Base-by-base conservation (phyloP, 2,888 invertebrate genomes). In the Plagodis pulveraria region DNA sequence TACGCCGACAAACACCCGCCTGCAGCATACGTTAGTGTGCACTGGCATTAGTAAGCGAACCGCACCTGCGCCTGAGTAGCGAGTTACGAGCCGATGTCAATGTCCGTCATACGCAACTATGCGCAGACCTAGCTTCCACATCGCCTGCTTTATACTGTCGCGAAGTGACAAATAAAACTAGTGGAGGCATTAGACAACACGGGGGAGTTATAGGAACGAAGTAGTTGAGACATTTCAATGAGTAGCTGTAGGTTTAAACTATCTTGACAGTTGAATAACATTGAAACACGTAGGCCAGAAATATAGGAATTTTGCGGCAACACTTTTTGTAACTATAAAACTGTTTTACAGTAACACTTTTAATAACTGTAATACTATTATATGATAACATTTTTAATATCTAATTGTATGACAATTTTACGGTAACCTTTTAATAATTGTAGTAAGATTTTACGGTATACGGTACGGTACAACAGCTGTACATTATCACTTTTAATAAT, bases 31-130 rank as follows among this genome's bases (percentile, higher is more conserved):
- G 33, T 12, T 47, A 35, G 47, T 12, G 58, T 34, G 40, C 36
- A 46, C 45, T 35, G 78, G 77, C 74, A 80, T 80, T 81, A 81
- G 78, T 77, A 73, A 73, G 67, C 68, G 70, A 74, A 73, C 76
- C 78, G 74, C 89, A 89, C 87, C 89, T 89, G 89, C 83, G 80
- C 87, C 88, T 87, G 89, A 83, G 80, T 71, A 73, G 77, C 75
- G 68, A 67, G 72, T 69, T 71, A 79, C 67, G 42, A 45, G 34
- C 72, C 67, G 84, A 86, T 86, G 91, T 91, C 91, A 91, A 89
- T 86, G 91, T 74, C 91, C 91, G 89, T 91, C 89, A 88, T 87
- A 84, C 83, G 83, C 78, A 47, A 46, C 22, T 51, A 40, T 54
- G 34, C 49, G 49, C 45, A 74, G 74, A 76, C 71, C 73, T 71